phyloP scores from a whole-genome alignment of 53 echinoderm and acorn worm genomes.

The Crossaster papposus region DNA sequence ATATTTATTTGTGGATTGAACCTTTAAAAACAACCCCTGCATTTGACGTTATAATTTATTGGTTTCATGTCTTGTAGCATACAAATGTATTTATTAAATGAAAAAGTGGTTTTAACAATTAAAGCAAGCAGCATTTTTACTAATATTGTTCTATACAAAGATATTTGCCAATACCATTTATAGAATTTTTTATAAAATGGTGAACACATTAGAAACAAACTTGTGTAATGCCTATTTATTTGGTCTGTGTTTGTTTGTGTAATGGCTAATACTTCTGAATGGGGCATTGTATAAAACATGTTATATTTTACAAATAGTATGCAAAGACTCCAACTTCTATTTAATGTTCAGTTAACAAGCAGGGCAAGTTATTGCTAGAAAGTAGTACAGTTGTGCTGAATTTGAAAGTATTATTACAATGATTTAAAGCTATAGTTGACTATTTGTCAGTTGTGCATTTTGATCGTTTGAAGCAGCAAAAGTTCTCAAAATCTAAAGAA shows the following conservation, averaged over 20 bases:
- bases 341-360: too few species aligned
- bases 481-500: too few species aligned
- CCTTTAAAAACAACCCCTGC: not conserved
- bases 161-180: conserved; percentile 58
- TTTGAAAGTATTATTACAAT: too few species aligned
- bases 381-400: too few species aligned
- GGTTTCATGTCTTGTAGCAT: conserved; percentile 44
- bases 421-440: too few species aligned
- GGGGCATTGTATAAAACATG: too few species aligned
- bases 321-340: too few species aligned
- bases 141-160: conserved; percentile 60
- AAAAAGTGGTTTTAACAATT: conserved; percentile 51
- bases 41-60: conserved; percentile 45
- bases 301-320: too few species aligned
- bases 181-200: conserved; percentile 60
- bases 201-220: conserved; percentile 1
- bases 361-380: too few species aligned
- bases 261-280: too few species aligned
- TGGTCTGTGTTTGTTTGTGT: not conserved
- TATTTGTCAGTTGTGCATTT: too few species aligned
- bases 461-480: too few species aligned
- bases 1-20: conserved; percentile 52
- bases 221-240: not conserved
- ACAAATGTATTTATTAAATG: conserved; percentile 32
- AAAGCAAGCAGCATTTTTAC: conserved; percentile 58